These are phyloP conservation scores for Pseudochirops corinnae DNA, from an alignment of 2,797 vertebrate genomes.

Conservation along the genomic window DNA sequence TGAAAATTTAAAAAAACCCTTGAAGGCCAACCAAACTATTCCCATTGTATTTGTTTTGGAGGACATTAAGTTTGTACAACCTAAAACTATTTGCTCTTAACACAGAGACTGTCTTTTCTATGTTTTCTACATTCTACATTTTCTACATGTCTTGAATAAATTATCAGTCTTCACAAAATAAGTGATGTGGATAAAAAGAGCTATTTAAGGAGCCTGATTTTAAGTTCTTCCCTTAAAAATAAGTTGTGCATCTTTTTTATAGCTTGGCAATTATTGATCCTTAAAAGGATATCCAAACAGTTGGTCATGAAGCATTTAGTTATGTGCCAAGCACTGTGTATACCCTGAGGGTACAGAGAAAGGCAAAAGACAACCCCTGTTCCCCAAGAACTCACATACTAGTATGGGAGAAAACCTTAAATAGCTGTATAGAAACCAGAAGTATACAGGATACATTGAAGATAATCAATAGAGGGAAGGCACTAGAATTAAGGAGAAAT, in stretches of 20 bases:
- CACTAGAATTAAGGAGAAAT: not conserved
- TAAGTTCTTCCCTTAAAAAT: not conserved
- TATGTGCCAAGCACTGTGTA: not conserved
- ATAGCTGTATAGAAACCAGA: not conserved
- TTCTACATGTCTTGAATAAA: not conserved
- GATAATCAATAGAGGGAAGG: not conserved
- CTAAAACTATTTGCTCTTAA: not conserved
- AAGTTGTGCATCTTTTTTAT: not conserved
- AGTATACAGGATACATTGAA: not conserved
- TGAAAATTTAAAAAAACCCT: not conserved
- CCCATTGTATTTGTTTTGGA: not conserved
- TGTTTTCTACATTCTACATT: not conserved
- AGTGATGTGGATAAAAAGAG: not conserved
- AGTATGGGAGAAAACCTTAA: not conserved
- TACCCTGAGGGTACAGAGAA: not conserved
- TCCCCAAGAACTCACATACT: not conserved
- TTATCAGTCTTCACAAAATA: not conserved
- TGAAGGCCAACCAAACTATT: not conserved
- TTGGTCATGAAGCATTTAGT: not conserved
- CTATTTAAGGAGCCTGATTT: not conserved
- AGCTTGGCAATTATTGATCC: not conserved
- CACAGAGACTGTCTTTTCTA: not conserved
- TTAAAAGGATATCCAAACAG: not conserved
- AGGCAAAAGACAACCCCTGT: not conserved
- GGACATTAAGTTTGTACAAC: not conserved